Evolutionary conservation across 2,797 vertebrate genomes (phyloP), one percentile per base, ranked within the genome.

Genomic region (Falco rusticolus): DNA sequence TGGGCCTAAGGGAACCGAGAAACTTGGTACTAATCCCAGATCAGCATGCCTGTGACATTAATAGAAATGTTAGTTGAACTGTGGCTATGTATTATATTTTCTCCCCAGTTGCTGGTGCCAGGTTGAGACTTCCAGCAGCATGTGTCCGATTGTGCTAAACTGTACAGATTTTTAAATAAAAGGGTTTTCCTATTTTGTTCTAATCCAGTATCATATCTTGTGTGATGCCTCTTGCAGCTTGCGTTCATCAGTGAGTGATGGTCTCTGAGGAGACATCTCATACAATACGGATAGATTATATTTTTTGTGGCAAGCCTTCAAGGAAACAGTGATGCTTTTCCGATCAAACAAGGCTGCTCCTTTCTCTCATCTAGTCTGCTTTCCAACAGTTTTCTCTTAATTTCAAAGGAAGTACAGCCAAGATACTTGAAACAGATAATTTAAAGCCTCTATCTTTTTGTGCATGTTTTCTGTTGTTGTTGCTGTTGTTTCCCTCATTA

Each of bases 401-500:
- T 94, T 93, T 96, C 95, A 90, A 93, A 97, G 87, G 74, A 78
- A 70, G 31, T 41, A 17, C 33, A 85, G 66, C 60, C 87, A 39
- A 88, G 69, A 83, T 25, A 4, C 50, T 96, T 93, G 89, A 95
- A 94, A 85, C 75, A 83, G 84, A 54, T 61, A 37, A 33, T 2
- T 90, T 88, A 71, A 93, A 94, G 80, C 64, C 50, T 79, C 79
- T 87, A 50, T 91, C 89, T 95, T 82, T 86, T 31, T 53, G 70
- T 80, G 60, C 63, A 3, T 92, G 80, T 84, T 91, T 94, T 84
- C 86, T 91, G 81, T 63, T 76, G 54, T 81, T 88, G 88, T 33
- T 91, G 84, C 91, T 84, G 94, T 78, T 95, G 84, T 95, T 94
- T 57, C 89, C 89, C 96, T 95, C 97, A 89, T 96, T 96, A 97